Evolutionary conservation across 2,888 invertebrate species (phyloP), one percentile per base, ranked within the genome.

Genomic region (Anarsia innoxiella): DNA sequence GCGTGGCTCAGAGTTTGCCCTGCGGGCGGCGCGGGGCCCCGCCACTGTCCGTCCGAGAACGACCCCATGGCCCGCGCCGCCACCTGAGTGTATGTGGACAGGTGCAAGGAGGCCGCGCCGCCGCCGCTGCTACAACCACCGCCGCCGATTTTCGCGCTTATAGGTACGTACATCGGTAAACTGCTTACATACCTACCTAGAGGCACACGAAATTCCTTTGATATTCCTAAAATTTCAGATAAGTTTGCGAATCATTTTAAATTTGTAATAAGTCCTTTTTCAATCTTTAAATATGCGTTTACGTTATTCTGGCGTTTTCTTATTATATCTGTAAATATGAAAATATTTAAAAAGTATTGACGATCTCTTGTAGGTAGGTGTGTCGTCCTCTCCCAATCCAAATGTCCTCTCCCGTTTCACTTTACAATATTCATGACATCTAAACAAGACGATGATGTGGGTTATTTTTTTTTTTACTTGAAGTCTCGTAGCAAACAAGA

Each of bases 51-150:
- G 80, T 82, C 82, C 79, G 52, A 64, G 68, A 66, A 59, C 71
- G 73, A 76, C 72, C 74, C 66, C 71, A 82, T 80, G 77, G 73
- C 72, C 76, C 74, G 70, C 75, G 71, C 73, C 76, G 76, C 74
- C 71, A 56, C 53, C 61, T 66, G 56, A 66, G 68, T 79, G 49
- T 71, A 82, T 83, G 83, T 60, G 69, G 72, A 72, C 65, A 67
- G 54, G 61, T 54, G 60, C 56, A 51, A 60, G 64, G 64, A 53
- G 56, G 59, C 62, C 69, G 69, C 69, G 71, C 70, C 71, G 71
- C 76, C 76, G 69, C 70, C 77, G 73, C 75, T 66, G 75, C 70
- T 73, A 62, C 66, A 59, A 60, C 70, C 73, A 71, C 69, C 72
- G 66, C 54, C 68, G 71, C 73, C 68, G 59, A 59, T 51, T 63